Percentiles rank a stretch among this genome's conserved stretches.
Conservation (phyloP, 1,140 invertebrate genomes). For the Saccostrea glomerata region DNA sequence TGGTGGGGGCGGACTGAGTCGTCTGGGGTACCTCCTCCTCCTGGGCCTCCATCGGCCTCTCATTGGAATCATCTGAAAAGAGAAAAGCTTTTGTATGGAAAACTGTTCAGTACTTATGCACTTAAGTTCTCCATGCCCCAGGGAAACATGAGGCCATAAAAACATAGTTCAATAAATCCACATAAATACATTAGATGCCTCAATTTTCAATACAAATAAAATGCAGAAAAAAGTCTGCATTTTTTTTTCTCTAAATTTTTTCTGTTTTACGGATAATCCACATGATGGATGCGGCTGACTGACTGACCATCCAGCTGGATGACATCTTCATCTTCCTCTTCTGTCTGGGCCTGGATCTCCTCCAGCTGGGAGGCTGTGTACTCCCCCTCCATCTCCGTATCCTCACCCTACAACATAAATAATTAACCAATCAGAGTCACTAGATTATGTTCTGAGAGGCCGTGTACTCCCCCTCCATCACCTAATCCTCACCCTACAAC, state of each 20-base stretch:
- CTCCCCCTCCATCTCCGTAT: slow-evolving; percentile 57
- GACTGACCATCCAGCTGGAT: slow-evolving; percentile 57
- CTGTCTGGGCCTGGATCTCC: slow-evolving; percentile 64
- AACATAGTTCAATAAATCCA: no score
- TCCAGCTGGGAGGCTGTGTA: slow-evolving; percentile 44
- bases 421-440: no score
- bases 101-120: no score
- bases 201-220: no score
- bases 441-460: neutral
- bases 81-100: no score
- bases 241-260: no score
- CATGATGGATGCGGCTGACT: no score
- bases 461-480: slow-evolving; percentile 56
- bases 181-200: no score
- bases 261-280: no score
- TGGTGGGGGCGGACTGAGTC: slow-evolving; percentile 38
- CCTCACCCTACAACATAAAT: slow-evolving; percentile 39
- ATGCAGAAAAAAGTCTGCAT: no score
- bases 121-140: no score
- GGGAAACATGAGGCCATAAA: no score
- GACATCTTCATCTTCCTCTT: slow-evolving; percentile 76
- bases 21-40: slow-evolving; percentile 52
- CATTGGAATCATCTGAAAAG: slow-evolving; percentile 46
- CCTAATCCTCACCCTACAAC: slow-evolving; percentile 51
- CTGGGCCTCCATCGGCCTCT: slow-evolving; percentile 75